phyloP scores from a whole-genome alignment of 2,888 invertebrate genomes.

The Mellilla xanthometata region DNA sequence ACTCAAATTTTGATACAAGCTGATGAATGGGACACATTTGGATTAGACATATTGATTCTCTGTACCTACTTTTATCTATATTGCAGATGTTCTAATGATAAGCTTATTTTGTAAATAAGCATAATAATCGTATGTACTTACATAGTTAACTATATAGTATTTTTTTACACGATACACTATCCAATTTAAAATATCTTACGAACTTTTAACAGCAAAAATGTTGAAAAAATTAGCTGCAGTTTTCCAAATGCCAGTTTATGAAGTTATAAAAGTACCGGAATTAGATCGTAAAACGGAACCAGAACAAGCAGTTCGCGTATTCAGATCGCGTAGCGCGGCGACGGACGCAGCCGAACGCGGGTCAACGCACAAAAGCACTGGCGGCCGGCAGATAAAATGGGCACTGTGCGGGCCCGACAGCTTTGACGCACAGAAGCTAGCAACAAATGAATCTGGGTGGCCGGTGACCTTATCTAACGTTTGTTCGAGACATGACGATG shows the following conservation, averaged over 20 bases:
- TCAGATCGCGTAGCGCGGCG: conserved; percentile 32
- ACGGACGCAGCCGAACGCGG: conserved; percentile 52
- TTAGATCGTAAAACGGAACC: not conserved
- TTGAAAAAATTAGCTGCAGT: too few relatives aligned
- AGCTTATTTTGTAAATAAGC: too few relatives aligned
- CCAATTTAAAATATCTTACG: too few relatives aligned
- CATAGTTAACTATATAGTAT: too few relatives aligned
- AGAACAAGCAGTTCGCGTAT: conserved; percentile 7
- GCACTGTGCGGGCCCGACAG: conserved; percentile 17
- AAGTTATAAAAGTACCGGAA: not conserved
- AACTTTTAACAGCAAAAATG: too few relatives aligned
- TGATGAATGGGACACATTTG: too few relatives aligned
- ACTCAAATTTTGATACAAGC: too few relatives aligned
- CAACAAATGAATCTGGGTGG: conserved; percentile 35
- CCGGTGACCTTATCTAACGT: conserved; percentile 51
- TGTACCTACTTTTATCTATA: too few relatives aligned
- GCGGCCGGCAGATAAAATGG: conserved; percentile 9
- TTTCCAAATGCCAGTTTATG: not conserved
- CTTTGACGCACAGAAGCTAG: conserved; percentile 34
- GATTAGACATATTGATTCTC: too few relatives aligned
- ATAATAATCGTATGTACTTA: too few relatives aligned
- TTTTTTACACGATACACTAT: too few relatives aligned
- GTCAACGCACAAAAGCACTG: conserved; percentile 71
- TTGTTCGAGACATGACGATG: conserved; percentile 25
- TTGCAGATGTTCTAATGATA: too few relatives aligned